phyloP scores from a whole-genome alignment of 2,113 vertebrate genomes.

The Octodon degus region DNA sequence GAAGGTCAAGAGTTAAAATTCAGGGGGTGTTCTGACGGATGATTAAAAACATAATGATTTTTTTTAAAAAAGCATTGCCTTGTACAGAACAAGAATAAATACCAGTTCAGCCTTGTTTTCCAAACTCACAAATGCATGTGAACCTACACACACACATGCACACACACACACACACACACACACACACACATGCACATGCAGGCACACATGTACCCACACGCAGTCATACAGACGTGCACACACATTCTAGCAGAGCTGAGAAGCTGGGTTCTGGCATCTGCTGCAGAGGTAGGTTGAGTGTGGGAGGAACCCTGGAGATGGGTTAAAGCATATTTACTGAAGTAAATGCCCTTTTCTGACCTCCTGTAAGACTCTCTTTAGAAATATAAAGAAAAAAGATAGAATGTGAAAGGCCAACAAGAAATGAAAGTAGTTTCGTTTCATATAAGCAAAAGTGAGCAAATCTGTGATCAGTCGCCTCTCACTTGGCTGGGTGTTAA shows the following conservation, averaged over 20 bases:
- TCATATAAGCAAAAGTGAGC: slow-evolving; percentile 23
- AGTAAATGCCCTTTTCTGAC: slow-evolving; percentile 23
- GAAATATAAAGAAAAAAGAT: slow-evolving; percentile 41
- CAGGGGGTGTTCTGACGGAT: not conserved
- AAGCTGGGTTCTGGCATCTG: accelerated
- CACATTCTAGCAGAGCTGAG: slow-evolving; percentile 15
- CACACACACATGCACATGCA: not conserved
- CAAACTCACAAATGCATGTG: not conserved
- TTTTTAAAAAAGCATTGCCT: not conserved
- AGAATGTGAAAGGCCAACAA: slow-evolving; percentile 28
- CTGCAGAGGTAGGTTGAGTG: not conserved
- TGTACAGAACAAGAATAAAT: not conserved
- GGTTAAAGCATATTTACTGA: not conserved
- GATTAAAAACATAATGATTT: not conserved
- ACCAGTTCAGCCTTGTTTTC: not conserved
- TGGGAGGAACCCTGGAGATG: not conserved
- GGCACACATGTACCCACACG: not conserved
- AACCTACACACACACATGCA: accelerated
- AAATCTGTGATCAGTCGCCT: not conserved
- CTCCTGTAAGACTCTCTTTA: slow-evolving; percentile 6
- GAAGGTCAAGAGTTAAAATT: not conserved
- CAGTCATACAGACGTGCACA: not conserved
- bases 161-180: too few relatives aligned
- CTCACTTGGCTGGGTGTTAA: not conserved
- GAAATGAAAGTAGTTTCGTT: not conserved